phyloP scores from a whole-genome alignment of 2,888 invertebrate species.

The Epinotia brunnichana region DNA sequence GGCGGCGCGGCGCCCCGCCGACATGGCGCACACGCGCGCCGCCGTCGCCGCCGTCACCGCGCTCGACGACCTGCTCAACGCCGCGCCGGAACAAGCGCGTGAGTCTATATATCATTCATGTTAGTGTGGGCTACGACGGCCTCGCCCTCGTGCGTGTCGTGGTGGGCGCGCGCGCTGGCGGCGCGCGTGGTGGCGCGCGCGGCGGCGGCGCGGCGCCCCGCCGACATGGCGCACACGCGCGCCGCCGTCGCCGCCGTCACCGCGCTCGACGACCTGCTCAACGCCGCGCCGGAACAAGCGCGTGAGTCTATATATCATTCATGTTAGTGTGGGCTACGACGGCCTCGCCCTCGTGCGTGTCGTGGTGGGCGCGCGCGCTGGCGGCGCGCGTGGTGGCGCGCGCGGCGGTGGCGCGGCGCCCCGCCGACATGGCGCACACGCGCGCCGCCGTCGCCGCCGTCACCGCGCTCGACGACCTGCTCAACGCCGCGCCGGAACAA shows the following conservation, averaged over 20 bases:
- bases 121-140: too few relatives aligned
- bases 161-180: constrained; percentile 77
- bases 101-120: constrained; percentile 25
- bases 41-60: constrained; percentile 57
- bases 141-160: constrained; percentile 59
- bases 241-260: constrained; percentile 57
- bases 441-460: constrained; percentile 57
- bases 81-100: constrained; percentile 68
- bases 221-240: constrained; percentile 60
- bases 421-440: constrained; percentile 60
- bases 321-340: too few relatives aligned
- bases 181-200: constrained; percentile 68
- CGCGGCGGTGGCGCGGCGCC: constrained; percentile 63
- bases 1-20: constrained; percentile 57
- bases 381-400: constrained; percentile 67
- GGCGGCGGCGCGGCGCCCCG: constrained; percentile 59
- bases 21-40: constrained; percentile 64
- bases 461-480: constrained; percentile 69
- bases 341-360: constrained; percentile 56
- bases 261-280: constrained; percentile 70
- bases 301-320: constrained; percentile 53
- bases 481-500: constrained; percentile 64
- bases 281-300: constrained; percentile 64
- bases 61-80: constrained; percentile 68
- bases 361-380: constrained; percentile 77